Evolutionary conservation across 2,113 vertebrate species (phyloP).

Genomic region (Pelusios castaneus): DNA sequence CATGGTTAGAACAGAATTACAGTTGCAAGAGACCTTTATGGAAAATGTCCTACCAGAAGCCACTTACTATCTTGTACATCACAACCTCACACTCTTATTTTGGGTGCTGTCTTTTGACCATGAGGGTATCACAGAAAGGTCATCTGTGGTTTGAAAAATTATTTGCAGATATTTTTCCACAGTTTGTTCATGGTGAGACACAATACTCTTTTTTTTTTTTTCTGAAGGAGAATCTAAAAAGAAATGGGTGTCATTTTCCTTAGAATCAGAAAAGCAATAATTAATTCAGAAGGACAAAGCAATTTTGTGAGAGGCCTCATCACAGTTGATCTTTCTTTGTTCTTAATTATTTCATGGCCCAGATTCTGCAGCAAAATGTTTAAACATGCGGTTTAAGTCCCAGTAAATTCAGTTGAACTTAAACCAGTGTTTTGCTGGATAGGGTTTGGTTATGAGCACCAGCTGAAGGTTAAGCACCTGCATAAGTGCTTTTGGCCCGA

Average conservation of each 20-base stretch:
- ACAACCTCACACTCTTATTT: not conserved
- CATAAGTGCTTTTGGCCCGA: not conserved
- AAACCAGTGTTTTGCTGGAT: not conserved
- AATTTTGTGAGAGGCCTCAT: not conserved
- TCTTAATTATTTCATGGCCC: not conserved
- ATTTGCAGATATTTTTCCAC: not conserved
- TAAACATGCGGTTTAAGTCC: not conserved
- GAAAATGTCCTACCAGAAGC: not conserved
- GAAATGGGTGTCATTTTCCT: not conserved
- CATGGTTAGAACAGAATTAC: not conserved
- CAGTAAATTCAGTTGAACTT: not conserved
- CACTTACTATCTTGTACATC: not conserved
- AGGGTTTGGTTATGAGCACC: not conserved
- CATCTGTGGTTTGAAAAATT: not conserved
- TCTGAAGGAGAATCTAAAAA: not conserved
- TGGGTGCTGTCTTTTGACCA: not conserved
- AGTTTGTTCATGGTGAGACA: not conserved
- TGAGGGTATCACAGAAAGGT: not conserved
- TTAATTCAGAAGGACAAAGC: not conserved
- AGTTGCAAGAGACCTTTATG: not conserved
- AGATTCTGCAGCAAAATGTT: not conserved
- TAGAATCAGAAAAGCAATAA: not conserved
- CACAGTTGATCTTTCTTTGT: not conserved
- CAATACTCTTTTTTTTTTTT: not conserved
- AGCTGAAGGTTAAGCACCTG: constrained; percentile 23